These are phyloP conservation scores for Pongo abelii DNA, from an alignment of 2,113 vertebrate species.

Conservation along the genomic window DNA sequence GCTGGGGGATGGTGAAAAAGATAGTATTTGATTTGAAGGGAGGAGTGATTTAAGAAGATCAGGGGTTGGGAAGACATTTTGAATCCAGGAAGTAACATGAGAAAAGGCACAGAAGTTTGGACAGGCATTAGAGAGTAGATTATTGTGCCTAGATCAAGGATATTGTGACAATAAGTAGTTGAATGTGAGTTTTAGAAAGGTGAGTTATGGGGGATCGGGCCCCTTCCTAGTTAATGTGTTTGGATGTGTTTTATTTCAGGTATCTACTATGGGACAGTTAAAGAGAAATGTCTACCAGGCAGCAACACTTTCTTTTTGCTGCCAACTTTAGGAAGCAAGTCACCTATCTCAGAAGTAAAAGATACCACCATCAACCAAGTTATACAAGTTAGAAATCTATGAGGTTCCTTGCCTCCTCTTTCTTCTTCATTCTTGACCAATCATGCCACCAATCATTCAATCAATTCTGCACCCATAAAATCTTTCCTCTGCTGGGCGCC, in stretches of 20 bases:
- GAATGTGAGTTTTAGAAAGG: neutral
- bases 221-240: neutral
- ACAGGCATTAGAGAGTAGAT: neutral
- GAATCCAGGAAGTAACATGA: neutral
- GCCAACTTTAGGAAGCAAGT: neutral
- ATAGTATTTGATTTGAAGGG: constrained; percentile 27
- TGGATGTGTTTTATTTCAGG: neutral
- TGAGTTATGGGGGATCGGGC: neutral
- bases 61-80: neutral
- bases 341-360: neutral
- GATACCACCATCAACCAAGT: neutral
- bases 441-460: neutral
- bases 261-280: neutral
- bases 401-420: neutral
- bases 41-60: neutral
- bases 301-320: neutral
- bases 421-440: neutral
- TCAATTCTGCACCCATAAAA: neutral
- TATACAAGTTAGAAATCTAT: neutral
- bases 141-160: neutral
- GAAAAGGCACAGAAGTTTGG: neutral
- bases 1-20: neutral
- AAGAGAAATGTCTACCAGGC: neutral
- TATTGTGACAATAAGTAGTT: neutral
- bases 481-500: neutral